A percentile compares a stretch with the other conserved stretches of the same genome.
Conservation (phyloP, 2,113 vertebrate genomes). For the Columbina picui region DNA sequence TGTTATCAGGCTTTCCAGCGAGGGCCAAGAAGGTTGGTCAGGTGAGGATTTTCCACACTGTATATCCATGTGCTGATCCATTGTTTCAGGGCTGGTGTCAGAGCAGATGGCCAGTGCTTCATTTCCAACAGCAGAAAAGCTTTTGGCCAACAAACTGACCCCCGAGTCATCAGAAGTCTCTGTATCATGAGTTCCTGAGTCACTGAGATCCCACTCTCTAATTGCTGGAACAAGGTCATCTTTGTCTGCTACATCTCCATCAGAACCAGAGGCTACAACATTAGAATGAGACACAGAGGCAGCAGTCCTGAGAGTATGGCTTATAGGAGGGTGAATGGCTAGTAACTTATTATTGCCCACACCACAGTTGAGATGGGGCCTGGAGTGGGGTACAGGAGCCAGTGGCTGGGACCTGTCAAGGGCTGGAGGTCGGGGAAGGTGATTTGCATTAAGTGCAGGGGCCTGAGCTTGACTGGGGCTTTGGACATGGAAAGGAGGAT, state of each 20-base stretch:
- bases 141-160: conserved; percentile 12
- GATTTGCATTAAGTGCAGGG: neutral
- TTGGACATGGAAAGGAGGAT: neutral
- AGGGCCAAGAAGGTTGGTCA: conserved; percentile 63
- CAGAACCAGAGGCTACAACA: neutral
- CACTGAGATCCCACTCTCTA: neutral
- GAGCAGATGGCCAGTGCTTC: neutral
- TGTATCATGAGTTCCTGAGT: neutral
- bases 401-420: neutral
- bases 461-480: neutral
- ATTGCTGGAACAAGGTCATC: conserved; percentile 24
- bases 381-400: neutral
- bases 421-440: neutral
- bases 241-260: conserved; percentile 36
- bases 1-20: neutral
- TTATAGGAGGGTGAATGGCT: neutral
- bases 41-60: neutral
- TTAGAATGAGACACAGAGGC: neutral
- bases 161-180: conserved; percentile 32
- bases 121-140: neutral
- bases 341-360: neutral
- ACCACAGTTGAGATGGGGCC: neutral
- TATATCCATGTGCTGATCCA: neutral
- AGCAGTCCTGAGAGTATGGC: neutral
- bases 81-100: neutral